Percentiles rank a stretch among this genome's conserved stretches.
These are phyloP conservation scores for Sebastolobus altivelis DNA, from an alignment of 2,797 vertebrate species.

Conservation along the genomic window DNA sequence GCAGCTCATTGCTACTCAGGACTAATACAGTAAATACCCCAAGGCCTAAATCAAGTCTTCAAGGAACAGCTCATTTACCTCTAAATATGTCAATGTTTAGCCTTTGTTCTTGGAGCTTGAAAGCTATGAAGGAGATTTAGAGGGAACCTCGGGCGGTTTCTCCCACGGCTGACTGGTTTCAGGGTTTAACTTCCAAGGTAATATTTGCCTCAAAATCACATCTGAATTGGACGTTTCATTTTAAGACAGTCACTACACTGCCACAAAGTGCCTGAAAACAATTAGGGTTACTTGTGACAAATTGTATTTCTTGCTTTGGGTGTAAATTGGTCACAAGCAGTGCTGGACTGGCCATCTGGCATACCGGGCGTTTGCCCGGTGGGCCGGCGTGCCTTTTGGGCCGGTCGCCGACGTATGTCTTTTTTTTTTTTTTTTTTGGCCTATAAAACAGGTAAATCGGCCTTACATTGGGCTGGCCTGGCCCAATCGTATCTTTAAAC, in stretches of 20 bases:
- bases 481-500: too few species aligned
- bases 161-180: constrained; percentile 87
- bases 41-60: constrained; percentile 45
- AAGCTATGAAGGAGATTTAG: constrained; percentile 85
- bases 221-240: constrained; percentile 37
- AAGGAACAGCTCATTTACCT: constrained; percentile 68
- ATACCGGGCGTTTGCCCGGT: too few species aligned
- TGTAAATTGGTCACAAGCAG: constrained; percentile 52
- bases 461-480: too few species aligned
- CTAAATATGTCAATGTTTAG: constrained; percentile 82
- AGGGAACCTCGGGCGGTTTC: constrained; percentile 84
- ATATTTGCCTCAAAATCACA: constrained; percentile 85
- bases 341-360: too few species aligned
- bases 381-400: too few species aligned
- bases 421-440: too few species aligned
- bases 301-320: constrained; percentile 55
- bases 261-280: constrained; percentile 32
- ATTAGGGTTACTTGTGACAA: constrained; percentile 53
- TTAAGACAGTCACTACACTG: constrained; percentile 1
- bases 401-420: too few species aligned
- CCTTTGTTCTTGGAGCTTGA: constrained; percentile 75
- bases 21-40: constrained; percentile 34
- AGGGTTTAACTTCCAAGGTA: constrained; percentile 86
- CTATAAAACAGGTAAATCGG: too few species aligned
- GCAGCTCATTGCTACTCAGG: not conserved